Evolutionary conservation across 2,888 invertebrate species (phyloP), one percentile per base, ranked within the genome.

Genomic region (Mylabris sibirica): DNA sequence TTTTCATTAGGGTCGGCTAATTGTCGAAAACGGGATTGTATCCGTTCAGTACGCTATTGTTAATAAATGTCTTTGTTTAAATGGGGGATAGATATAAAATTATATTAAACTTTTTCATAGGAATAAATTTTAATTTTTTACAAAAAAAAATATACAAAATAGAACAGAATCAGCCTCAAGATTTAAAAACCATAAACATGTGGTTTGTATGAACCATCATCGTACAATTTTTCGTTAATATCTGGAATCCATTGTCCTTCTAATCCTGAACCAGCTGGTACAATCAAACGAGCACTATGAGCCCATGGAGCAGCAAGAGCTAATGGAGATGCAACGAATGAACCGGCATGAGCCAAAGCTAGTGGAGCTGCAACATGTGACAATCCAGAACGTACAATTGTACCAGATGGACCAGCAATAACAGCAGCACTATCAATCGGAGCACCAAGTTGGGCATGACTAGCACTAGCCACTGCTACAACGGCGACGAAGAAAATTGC

Each of bases 171-270:
- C 69, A 64, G 62, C 66, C 53, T 65, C 60, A 62, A 24, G 24
- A 41, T 59, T 68, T 63, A 69, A 22, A 49, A 69, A 57, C 75
- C 75, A 68, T 75, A 74, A 67, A 75, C 60, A 30, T 64, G 67
- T 68, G 78, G 80, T 74, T 74, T 80, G 78, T 81, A 81, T 38
- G 78, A 78, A 62, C 80, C 81, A 64, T 81, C 81, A 67, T 81
- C 80, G 74, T 76, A 79, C 64, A 80, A 73, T 67, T 78, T 74
- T 60, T 80, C 81, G 65, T 68, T 78, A 63, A 76, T 71, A 69
- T 81, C 81, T 14, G 76, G 81, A 30, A 79, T 77, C 76, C 77
- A 80, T 76, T 78, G 78, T 38, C 80, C 80, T 75, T 79, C 79
- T 9, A 67, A 65, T 34, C 73, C 73, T 22, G 63, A 53, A 12